Conservation (phyloP, 2,113 vertebrate genomes). For the Dolichotis patagonum region DNA sequence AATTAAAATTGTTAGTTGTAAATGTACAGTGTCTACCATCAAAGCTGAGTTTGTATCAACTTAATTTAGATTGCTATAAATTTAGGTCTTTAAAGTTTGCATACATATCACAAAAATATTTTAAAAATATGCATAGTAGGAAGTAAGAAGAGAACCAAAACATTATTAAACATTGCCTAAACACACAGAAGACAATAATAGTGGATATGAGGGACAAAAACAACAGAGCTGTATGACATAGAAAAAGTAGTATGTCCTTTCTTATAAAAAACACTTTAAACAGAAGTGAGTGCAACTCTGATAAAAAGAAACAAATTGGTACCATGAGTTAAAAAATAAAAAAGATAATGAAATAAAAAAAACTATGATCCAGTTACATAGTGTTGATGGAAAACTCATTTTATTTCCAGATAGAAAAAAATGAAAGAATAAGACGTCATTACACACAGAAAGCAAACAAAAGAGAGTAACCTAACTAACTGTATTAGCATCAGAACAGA, state of each 20-base stretch:
- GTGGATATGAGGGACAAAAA: not conserved
- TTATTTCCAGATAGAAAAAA: not conserved
- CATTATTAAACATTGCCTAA: not conserved
- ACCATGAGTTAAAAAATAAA: not conserved
- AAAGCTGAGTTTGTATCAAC: not conserved
- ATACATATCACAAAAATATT: not conserved
- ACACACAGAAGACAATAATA: not conserved
- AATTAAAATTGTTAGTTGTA: not conserved
- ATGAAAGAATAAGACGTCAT: not conserved
- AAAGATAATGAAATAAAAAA: not conserved
- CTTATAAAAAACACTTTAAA: not conserved
- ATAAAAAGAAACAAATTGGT: not conserved
- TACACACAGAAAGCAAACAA: not conserved
- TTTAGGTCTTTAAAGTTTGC: not conserved
- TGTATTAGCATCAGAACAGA: not conserved
- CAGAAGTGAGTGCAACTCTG: not conserved
- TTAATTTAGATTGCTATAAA: not conserved
- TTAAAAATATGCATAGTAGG: not conserved
- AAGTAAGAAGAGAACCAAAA: not conserved
- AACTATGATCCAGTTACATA: not conserved
- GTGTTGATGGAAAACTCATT: not conserved
- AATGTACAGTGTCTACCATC: not conserved
- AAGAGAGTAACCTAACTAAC: rapidly evolving
- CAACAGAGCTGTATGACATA: not conserved
- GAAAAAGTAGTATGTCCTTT: not conserved